These are phyloP conservation scores for Butastur rufipennis DNA, from an alignment of 2,113 vertebrate genomes.

Conservation along the genomic window DNA sequence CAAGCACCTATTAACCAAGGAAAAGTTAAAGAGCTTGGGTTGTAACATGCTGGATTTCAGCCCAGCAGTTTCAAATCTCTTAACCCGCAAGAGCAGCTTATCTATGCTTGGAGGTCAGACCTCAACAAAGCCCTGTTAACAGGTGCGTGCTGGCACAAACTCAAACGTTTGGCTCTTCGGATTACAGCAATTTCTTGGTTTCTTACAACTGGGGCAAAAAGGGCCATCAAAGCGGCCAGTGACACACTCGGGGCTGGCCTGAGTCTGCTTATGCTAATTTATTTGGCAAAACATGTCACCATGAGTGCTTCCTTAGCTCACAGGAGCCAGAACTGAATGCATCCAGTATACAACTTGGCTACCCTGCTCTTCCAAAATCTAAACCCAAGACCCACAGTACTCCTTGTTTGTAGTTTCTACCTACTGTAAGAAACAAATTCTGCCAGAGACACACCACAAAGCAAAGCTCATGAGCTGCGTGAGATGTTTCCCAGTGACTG, in stretches of 20 bases:
- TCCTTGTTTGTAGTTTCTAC: neutral
- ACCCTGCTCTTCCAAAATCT: neutral
- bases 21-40: conserved; percentile 60
- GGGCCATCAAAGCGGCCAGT: neutral
- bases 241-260: neutral
- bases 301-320: neutral
- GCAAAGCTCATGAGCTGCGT: neutral
- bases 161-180: neutral
- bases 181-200: neutral
- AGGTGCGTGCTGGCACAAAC: neutral
- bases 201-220: neutral
- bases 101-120: conserved; percentile 24
- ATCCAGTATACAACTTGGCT: neutral
- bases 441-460: neutral
- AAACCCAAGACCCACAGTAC: neutral
- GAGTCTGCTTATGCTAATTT: neutral
- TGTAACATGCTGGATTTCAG: conserved; percentile 10
- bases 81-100: conserved; percentile 28
- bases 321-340: neutral
- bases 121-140: neutral
- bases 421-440: neutral
- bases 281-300: neutral
- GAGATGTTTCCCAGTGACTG: neutral
- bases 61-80: conserved; percentile 29
- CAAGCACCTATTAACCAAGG: conserved; percentile 58